A percentile compares a stretch with the other conserved stretches of the same genome.
These are phyloP conservation scores for Stichodactyla mertensii DNA, from an alignment of 64 coral and sea anemone genomes.

Conservation along the genomic window DNA sequence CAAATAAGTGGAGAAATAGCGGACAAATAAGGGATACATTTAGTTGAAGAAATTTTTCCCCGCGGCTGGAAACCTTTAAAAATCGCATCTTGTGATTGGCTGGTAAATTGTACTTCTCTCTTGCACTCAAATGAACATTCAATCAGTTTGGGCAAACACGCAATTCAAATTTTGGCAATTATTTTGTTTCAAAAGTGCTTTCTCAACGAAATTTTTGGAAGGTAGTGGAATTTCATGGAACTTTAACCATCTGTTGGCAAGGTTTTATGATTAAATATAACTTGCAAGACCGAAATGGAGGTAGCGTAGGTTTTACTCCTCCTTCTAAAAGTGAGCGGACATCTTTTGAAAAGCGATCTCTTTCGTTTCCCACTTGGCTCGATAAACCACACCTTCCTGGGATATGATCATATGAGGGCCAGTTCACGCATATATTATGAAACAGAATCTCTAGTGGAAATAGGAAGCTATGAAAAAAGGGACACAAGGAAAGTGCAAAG, in stretches of 20 bases:
- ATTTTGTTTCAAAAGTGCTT: background rate
- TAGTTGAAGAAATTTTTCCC: too few species aligned
- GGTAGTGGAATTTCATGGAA: background rate
- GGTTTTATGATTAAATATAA: background rate
- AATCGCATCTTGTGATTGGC: too few species aligned
- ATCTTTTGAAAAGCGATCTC: background rate
- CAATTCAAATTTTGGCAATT: background rate
- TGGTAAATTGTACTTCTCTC: too few species aligned
- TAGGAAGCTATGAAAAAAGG: background rate
- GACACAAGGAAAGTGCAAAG: background rate
- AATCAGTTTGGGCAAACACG: too few species aligned
- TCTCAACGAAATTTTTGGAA: background rate
- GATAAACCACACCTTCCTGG: background rate
- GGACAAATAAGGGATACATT: too few species aligned
- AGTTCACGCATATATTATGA: background rate
- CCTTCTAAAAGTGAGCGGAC: background rate
- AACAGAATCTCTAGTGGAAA: background rate
- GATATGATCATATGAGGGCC: background rate
- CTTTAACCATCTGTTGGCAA: background rate
- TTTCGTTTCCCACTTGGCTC: background rate
- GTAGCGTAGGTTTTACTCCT: background rate
- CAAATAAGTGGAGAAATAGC: too few species aligned
- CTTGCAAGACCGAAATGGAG: background rate
- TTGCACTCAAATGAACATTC: too few species aligned
- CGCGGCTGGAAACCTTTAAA: too few species aligned